Conservation (phyloP, 2,888 invertebrate species). For the Polyploca ridens region DNA sequence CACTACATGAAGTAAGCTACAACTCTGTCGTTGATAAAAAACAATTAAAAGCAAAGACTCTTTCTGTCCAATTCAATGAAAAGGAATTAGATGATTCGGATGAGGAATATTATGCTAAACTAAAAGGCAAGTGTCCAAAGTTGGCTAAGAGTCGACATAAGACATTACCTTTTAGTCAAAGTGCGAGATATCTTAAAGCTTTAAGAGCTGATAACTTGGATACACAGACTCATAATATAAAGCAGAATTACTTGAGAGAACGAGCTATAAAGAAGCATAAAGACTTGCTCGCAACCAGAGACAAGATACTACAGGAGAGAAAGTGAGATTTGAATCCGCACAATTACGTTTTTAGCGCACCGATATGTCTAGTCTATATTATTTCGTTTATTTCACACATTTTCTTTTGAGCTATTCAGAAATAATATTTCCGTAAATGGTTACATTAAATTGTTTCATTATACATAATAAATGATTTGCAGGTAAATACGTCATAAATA, state of each 20-base stretch:
- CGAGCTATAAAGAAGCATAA: conserved; percentile 83
- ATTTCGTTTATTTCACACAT: background rate
- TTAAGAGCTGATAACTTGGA: conserved; percentile 41
- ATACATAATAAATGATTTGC: too few species aligned
- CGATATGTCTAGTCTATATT: too few species aligned
- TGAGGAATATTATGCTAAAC: conserved; percentile 54
- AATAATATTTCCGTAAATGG: background rate
- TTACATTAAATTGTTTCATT: background rate
- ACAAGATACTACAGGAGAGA: conserved; percentile 84
- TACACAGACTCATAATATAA: conserved; percentile 61
- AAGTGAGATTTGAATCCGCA: conserved; percentile 71
- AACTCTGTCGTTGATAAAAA: conserved; percentile 67
- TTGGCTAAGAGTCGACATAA: conserved; percentile 68
- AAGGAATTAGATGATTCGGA: conserved; percentile 57
- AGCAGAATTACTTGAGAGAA: conserved; percentile 71
- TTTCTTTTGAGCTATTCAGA: background rate
- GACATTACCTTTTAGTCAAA: conserved; percentile 71
- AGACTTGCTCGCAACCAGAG: conserved; percentile 80
- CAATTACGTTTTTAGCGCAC: too few species aligned
- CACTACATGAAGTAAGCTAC: conserved; percentile 56
- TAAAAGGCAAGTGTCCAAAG: conserved; percentile 69
- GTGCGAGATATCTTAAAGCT: conserved; percentile 68
- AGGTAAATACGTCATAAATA: too few species aligned
- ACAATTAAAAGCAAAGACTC: conserved; percentile 48
- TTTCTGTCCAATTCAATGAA: conserved; percentile 64